Percentiles rank a stretch among this genome's conserved stretches.
Conservation (phyloP, 2,113 vertebrate genomes). For the Setophaga kirtlandii region DNA sequence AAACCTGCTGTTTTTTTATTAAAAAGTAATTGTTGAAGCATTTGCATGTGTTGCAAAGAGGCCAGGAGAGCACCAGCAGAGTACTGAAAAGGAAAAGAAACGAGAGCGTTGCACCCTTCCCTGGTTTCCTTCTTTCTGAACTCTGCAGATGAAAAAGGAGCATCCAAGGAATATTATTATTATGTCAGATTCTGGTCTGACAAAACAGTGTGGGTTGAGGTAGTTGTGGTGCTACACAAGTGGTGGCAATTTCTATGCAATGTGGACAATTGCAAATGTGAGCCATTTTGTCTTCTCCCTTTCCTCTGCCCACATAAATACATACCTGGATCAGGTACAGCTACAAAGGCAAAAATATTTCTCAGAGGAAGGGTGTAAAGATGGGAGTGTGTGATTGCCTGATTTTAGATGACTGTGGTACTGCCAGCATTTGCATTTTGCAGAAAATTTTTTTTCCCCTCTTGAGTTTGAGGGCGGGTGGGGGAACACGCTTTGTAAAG, state of each 20-base stretch:
- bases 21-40: background rate
- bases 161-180: background rate
- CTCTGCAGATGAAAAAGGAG: background rate
- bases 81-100: background rate
- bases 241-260: background rate
- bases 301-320: background rate
- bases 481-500: background rate
- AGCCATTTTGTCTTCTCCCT: background rate
- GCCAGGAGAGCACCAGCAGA: background rate
- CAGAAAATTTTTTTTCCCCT: background rate
- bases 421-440: background rate
- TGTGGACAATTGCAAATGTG: background rate
- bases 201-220: background rate
- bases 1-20: background rate
- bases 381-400: background rate
- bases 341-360: background rate
- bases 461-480: accelerated
- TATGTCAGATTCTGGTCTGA: background rate
- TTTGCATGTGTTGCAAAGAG: background rate
- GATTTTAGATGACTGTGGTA: background rate
- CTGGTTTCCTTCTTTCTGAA: background rate
- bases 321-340: background rate
- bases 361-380: background rate
- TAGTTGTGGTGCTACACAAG: background rate
- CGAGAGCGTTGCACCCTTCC: background rate